These are phyloP conservation scores for Staurois parvus DNA, from an alignment of 2,797 vertebrate species.

Conservation along the genomic window DNA sequence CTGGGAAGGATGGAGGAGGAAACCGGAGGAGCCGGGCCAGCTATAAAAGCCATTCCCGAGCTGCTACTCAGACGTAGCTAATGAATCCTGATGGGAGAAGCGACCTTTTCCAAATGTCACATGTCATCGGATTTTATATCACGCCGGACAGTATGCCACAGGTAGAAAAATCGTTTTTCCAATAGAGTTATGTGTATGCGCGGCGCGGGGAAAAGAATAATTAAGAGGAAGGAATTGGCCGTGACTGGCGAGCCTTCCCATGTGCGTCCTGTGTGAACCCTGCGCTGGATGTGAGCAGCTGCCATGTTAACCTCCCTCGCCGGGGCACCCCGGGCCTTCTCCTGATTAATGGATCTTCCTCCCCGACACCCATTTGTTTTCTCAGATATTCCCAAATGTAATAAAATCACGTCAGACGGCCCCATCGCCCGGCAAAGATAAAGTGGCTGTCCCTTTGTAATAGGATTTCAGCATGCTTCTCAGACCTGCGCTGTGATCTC, in stretches of 20 bases:
- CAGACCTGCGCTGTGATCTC: slow-evolving; percentile 5
- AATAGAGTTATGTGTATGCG: slow-evolving; percentile 86
- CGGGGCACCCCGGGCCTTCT: neutral
- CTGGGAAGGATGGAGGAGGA: neutral
- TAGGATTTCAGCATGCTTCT: slow-evolving; percentile 4
- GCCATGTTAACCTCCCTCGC: slow-evolving; percentile 27
- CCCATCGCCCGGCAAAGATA: slow-evolving; percentile 8
- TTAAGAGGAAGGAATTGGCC: slow-evolving; percentile 67
- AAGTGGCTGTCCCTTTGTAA: slow-evolving; percentile 21
- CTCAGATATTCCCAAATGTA: slow-evolving; percentile 27
- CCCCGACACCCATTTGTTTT: slow-evolving; percentile 21
- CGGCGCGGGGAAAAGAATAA: slow-evolving; percentile 84
- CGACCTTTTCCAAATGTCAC: slow-evolving; percentile 99
- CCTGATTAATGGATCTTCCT: slow-evolving; percentile 42
- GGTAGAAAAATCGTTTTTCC: slow-evolving; percentile 98
- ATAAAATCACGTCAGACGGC: slow-evolving; percentile 41
- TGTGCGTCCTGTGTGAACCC: slow-evolving; percentile 37
- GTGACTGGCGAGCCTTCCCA: slow-evolving; percentile 54
- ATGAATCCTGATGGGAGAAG: slow-evolving; percentile 88
- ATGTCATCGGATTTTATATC: slow-evolving; percentile 99
- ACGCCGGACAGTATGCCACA: slow-evolving; percentile 98
- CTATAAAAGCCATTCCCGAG: slow-evolving; percentile 60
- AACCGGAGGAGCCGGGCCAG: neutral
- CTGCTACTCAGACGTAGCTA: slow-evolving; percentile 72
- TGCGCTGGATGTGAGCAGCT: slow-evolving; percentile 1